phyloP scores from a whole-genome alignment of 2,888 invertebrate genomes.

The Tipula helvola region DNA sequence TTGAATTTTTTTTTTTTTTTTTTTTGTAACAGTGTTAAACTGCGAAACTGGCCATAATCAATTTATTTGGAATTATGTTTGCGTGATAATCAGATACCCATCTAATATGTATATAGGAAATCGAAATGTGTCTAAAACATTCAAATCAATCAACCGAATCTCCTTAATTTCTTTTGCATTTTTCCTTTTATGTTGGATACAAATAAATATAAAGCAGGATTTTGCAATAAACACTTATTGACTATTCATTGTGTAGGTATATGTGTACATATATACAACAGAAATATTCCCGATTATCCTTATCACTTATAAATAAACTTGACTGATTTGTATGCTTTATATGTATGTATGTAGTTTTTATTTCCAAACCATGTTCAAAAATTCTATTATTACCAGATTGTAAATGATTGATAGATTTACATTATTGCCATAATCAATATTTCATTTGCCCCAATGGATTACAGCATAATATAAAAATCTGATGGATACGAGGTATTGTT shows the following conservation, averaged over 20 bases:
- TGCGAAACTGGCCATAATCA: not conserved
- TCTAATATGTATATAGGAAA: not conserved
- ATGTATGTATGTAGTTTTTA: not conserved
- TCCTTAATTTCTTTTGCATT: not conserved
- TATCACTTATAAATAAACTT: not conserved
- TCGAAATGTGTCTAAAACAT: not conserved
- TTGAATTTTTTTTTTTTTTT: too few relatives aligned
- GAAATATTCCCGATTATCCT: not conserved
- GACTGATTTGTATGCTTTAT: not conserved
- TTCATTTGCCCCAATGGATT: not conserved
- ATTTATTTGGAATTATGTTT: not conserved
- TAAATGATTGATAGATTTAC: not conserved
- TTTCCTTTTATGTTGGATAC: not conserved
- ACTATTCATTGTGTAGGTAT: not conserved
- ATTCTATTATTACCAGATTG: not conserved
- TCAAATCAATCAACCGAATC: not conserved
- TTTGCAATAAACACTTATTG: not conserved
- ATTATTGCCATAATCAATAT: not conserved
- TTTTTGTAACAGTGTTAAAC: not conserved
- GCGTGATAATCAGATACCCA: not conserved
- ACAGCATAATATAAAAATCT: not conserved
- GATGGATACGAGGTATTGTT: not conserved
- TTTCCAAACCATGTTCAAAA: not conserved
- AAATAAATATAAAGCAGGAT: not conserved
- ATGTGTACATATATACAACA: not conserved